Evolutionary conservation across 2,113 vertebrate species (phyloP).

Genomic region (Sturnus vulgaris): DNA sequence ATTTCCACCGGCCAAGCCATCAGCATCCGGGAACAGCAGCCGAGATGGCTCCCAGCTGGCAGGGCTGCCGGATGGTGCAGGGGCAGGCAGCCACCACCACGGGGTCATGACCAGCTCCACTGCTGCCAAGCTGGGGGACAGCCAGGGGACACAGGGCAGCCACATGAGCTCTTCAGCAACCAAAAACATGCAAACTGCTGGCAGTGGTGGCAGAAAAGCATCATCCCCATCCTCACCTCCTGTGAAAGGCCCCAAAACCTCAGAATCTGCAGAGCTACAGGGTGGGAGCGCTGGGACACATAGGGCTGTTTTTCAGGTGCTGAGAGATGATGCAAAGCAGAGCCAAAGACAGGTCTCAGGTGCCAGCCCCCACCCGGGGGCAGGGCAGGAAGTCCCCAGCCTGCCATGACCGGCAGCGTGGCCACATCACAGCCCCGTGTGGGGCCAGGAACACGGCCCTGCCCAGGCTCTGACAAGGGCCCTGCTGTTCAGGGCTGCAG

Average conservation of each 20-base stretch:
- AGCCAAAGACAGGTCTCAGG: neutral
- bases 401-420: accelerated
- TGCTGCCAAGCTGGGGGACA: neutral
- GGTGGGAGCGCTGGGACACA: neutral
- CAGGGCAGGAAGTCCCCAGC: conserved; percentile 42
- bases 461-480: neutral
- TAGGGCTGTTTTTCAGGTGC: neutral
- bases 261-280: neutral
- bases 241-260: neutral
- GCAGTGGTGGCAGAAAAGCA: neutral
- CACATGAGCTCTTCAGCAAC: neutral
- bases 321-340: neutral
- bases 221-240: neutral
- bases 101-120: neutral
- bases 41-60: neutral
- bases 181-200: neutral
- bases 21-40: neutral
- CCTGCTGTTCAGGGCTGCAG: conserved; percentile 18
- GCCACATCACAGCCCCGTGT: conserved; percentile 37
- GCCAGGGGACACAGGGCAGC: conserved; percentile 23
- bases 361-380: neutral
- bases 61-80: accelerated
- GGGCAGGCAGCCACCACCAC: neutral
- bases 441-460: neutral
- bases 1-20: neutral